phyloP scores from a whole-genome alignment of 2,113 vertebrate species.

The Notothenia coriiceps region DNA sequence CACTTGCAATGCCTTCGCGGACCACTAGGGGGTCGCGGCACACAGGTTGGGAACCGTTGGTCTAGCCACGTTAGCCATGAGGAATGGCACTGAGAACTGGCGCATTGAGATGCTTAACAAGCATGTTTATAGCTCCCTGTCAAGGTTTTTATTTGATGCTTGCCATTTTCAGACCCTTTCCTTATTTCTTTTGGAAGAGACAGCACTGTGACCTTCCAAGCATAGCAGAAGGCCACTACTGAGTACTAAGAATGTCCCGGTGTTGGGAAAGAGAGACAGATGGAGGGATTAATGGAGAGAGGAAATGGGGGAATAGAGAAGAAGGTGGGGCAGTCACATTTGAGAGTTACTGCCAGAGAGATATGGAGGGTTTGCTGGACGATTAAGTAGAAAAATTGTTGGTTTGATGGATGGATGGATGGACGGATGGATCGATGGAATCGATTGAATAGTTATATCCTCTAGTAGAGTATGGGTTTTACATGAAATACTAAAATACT shows the following conservation, averaged over 20 bases:
- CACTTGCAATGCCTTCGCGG: no score
- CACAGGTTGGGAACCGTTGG: no score
- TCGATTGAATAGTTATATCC: neutral
- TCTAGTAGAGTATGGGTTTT: no score
- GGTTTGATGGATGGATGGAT: neutral
- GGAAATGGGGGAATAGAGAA: slow-evolving; percentile 38
- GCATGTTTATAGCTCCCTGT: slow-evolving; percentile 72
- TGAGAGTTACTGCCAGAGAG: neutral
- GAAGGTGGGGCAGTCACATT: slow-evolving; percentile 31
- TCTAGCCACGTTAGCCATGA: neutral
- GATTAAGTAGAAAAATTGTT: neutral
- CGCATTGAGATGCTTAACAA: slow-evolving; percentile 59
- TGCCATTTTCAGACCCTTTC: slow-evolving; percentile 36
- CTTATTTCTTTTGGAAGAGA: slow-evolving; percentile 75
- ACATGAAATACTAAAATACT: neutral
- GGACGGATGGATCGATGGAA: neutral
- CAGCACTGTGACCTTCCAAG: slow-evolving; percentile 58
- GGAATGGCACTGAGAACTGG: slow-evolving; percentile 29
- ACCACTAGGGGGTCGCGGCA: no score
- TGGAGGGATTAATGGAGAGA: slow-evolving; percentile 42
- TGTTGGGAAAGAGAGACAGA: slow-evolving; percentile 27
- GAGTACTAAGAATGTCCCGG: slow-evolving; percentile 31
- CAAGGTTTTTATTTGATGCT: slow-evolving; percentile 73
- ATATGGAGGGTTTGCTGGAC: slow-evolving; percentile 24
- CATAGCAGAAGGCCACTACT: slow-evolving; percentile 35